phyloP scores from a whole-genome alignment of 2,113 vertebrate species.

The Seriola dumerili region DNA sequence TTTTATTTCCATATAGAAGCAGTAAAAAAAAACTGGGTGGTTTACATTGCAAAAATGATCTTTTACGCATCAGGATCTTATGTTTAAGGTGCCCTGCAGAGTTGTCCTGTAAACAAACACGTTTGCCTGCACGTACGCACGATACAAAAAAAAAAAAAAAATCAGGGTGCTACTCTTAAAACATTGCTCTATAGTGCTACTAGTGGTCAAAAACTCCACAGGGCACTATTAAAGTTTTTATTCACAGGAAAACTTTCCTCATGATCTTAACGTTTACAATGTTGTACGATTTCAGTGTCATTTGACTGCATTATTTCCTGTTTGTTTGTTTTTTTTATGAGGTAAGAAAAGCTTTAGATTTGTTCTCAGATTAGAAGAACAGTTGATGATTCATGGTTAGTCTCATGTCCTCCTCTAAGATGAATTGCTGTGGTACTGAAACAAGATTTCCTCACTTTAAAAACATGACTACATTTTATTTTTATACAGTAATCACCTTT shows the following conservation, averaged over 20 bases:
- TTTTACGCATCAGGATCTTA: constrained; percentile 4
- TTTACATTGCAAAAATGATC: constrained; percentile 4
- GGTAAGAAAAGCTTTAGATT: background rate
- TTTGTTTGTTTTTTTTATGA: background rate
- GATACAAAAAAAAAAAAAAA: background rate
- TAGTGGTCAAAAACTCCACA: constrained; percentile 7
- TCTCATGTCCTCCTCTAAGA: background rate
- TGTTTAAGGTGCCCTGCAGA: constrained; percentile 1
- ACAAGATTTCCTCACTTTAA: constrained; percentile 86
- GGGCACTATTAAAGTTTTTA: background rate
- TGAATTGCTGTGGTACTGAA: constrained; percentile 77
- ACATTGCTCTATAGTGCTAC: background rate
- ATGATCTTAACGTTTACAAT: background rate
- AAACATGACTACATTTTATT: constrained; percentile 81
- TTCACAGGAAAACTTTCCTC: background rate
- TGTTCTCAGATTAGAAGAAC: background rate
- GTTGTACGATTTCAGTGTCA: background rate
- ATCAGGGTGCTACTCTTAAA: background rate
- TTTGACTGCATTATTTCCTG: constrained; percentile 3
- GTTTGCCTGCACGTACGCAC: background rate
- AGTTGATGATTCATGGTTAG: constrained; percentile 4
- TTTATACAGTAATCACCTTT: constrained; percentile 87
- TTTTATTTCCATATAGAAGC: constrained; percentile 26
- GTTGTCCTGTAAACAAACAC: background rate
- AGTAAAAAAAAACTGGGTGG: background rate